Evolutionary conservation across 2,888 invertebrate genomes (phyloP).

Genomic region (Cyclophora albipunctata): DNA sequence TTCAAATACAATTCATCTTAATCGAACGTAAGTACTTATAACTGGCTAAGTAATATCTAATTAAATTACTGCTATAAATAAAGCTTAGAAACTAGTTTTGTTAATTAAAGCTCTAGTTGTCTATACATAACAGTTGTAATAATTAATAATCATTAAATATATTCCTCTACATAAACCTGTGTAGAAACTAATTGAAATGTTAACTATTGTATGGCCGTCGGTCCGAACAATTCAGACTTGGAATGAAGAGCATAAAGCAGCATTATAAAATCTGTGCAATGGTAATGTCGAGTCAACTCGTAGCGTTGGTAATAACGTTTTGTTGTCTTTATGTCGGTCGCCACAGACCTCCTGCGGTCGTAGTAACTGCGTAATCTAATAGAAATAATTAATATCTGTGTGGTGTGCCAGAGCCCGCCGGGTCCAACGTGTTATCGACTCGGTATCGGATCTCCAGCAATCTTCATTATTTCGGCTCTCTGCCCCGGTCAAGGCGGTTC

Average conservation of each 20-base stretch:
- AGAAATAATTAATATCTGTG: slow-evolving; percentile 42
- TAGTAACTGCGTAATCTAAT: slow-evolving; percentile 36
- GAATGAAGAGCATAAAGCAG: not conserved
- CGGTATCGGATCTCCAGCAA: slow-evolving; percentile 23
- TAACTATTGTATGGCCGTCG: not conserved
- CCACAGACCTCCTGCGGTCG: slow-evolving; percentile 33
- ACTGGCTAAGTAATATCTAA: too few species aligned
- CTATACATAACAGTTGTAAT: too few species aligned
- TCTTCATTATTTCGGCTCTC: slow-evolving; percentile 31
- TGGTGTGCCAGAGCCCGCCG: slow-evolving; percentile 44
- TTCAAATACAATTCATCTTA: too few species aligned
- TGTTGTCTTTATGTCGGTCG: slow-evolving; percentile 18
- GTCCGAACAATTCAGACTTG: too few species aligned
- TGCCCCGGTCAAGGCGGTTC: slow-evolving; percentile 31
- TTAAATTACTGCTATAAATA: too few species aligned
- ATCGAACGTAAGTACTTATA: too few species aligned
- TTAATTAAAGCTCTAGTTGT: too few species aligned
- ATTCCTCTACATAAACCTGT: too few species aligned
- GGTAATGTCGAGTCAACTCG: slow-evolving; percentile 18
- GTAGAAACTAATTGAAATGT: not conserved
- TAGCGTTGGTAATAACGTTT: slow-evolving; percentile 21
- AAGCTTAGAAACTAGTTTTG: too few species aligned
- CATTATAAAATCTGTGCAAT: slow-evolving; percentile 1
- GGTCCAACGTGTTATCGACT: slow-evolving; percentile 24
- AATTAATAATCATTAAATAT: too few species aligned